Conservation (phyloP, 1,140 invertebrate genomes). For the Hycleus phaleratus region DNA sequence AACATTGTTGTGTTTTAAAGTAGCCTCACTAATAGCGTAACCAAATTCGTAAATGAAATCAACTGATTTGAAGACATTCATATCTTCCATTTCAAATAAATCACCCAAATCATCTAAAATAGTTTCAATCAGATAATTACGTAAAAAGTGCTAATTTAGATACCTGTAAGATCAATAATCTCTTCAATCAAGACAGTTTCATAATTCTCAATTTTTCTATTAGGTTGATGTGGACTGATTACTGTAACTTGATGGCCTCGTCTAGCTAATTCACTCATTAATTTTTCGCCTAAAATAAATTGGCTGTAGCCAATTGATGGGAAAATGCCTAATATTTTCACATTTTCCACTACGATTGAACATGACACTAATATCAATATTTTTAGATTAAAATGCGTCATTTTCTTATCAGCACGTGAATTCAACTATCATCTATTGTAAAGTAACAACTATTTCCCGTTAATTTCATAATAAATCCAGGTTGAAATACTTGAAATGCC, state of each 20-base stretch:
- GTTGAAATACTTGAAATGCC: no score
- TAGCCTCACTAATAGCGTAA: slow-evolving; percentile 21
- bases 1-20: slow-evolving; percentile 17
- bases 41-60: background rate
- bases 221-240: slow-evolving; percentile 45
- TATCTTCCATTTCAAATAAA: background rate
- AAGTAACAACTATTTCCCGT: no score
- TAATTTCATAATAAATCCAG: no score
- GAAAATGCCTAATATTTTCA: slow-evolving; percentile 40
- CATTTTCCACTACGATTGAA: slow-evolving; percentile 1
- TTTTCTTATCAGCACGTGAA: no score
- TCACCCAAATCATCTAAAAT: background rate
- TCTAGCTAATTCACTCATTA: slow-evolving; percentile 47
- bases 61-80: background rate
- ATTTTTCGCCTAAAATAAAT: slow-evolving; percentile 45
- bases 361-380: background rate
- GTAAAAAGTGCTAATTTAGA: no score
- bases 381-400: no score
- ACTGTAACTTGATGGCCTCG: slow-evolving; percentile 52
- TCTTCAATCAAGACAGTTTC: slow-evolving; percentile 5
- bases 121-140: background rate
- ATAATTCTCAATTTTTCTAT: slow-evolving; percentile 44
- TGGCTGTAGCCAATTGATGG: slow-evolving; percentile 48
- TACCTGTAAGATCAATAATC: background rate
- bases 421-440: no score